A percentile compares a stretch with the other conserved stretches of the same genome.
These are phyloP conservation scores for Andrena cerasifolii DNA, from an alignment of 1,140 invertebrate genomes.

Conservation along the genomic window DNA sequence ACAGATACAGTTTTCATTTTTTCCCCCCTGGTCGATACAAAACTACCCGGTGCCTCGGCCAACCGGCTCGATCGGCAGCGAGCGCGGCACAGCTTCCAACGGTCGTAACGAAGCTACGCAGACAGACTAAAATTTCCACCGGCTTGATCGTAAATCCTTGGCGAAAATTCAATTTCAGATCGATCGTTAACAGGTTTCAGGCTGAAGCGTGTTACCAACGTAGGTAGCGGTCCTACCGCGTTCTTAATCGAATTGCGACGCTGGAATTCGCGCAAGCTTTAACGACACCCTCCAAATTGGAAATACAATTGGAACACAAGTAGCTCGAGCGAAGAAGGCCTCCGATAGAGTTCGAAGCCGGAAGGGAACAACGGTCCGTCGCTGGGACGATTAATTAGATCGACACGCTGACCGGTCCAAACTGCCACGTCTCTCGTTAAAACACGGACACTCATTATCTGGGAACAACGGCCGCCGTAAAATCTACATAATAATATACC, in stretches of 20 bases:
- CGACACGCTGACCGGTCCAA: neutral
- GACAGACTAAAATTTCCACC: constrained; percentile 10
- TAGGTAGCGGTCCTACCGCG: too few relatives aligned
- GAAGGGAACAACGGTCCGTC: neutral
- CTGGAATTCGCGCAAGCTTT: too few relatives aligned
- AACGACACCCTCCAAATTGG: too few relatives aligned
- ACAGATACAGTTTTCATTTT: constrained; percentile 31
- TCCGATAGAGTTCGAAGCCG: neutral
- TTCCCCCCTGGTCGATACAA: neutral
- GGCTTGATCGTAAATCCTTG: constrained; percentile 14
- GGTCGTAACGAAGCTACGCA: neutral
- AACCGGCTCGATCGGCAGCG: constrained; percentile 14
- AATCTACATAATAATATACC: constrained; percentile 41
- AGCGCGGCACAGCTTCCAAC: neutral
- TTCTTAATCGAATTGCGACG: too few relatives aligned
- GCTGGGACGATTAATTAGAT: constrained; percentile 37
- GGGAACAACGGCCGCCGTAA: constrained; percentile 28
- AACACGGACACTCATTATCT: constrained; percentile 28
- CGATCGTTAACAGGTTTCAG: neutral
- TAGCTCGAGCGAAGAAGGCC: too few relatives aligned
- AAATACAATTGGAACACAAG: too few relatives aligned
- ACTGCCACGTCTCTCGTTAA: neutral
- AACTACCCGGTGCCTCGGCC: constrained; percentile 16
- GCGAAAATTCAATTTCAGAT: neutral
- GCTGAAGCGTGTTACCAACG: neutral